A percentile compares a stretch with the other conserved stretches of the same genome.
phyloP scores from a whole-genome alignment of 2,113 vertebrate species.

The Potamarius usumacintae region DNA sequence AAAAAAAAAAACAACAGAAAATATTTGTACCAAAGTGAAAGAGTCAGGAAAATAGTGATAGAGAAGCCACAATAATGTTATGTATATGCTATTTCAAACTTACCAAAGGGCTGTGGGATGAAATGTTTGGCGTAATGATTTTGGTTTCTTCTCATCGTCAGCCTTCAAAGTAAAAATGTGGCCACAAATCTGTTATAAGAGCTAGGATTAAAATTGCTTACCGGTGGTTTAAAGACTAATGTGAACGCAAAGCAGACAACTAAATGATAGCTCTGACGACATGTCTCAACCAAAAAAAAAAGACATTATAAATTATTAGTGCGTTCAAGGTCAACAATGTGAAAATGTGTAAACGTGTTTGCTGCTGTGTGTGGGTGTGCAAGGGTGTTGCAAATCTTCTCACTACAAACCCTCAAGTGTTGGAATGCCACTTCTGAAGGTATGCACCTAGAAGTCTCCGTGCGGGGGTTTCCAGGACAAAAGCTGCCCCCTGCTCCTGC shows the following conservation, averaged over 20 bases:
- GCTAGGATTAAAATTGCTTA: constrained; percentile 24
- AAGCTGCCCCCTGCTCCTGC: constrained; percentile 37
- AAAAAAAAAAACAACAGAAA: constrained; percentile 1
- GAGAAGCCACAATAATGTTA: constrained; percentile 6
- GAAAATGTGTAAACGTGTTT: not conserved
- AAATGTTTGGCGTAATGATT: constrained; percentile 27
- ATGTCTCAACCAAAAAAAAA: not conserved
- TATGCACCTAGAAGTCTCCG: constrained; percentile 44
- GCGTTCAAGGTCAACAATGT: not conserved
- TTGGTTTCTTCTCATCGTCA: constrained; percentile 27
- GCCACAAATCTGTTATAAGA: constrained; percentile 26
- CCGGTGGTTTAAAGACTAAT: constrained; percentile 14
- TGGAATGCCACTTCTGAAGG: constrained; percentile 47
- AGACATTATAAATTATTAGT: not conserved
- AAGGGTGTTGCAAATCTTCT: constrained; percentile 17
- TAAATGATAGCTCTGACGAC: constrained; percentile 14
- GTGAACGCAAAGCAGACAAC: constrained; percentile 17
- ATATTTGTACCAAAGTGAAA: not conserved
- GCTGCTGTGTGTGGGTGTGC: not conserved
- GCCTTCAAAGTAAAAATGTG: constrained; percentile 36
- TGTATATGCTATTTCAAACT: constrained; percentile 13
- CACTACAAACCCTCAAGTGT: constrained; percentile 25
- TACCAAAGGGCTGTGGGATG: constrained; percentile 6
- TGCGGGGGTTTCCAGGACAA: constrained; percentile 35
- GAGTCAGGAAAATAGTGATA: not conserved